Evolutionary conservation across 2,113 vertebrate genomes (phyloP).

Genomic region (Hippoglossus stenolepis): DNA sequence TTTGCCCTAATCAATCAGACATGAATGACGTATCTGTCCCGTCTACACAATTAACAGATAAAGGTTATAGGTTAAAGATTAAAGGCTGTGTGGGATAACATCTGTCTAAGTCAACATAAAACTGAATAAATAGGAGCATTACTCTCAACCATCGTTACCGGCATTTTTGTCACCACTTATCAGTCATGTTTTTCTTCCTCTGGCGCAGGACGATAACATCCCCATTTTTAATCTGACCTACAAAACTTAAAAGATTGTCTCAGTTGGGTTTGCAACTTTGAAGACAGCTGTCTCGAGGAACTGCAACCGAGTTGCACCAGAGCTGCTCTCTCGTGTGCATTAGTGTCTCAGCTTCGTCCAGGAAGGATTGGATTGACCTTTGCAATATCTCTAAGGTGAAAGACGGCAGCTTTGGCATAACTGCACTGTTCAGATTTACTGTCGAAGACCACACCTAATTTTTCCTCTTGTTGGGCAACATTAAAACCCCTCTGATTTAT

Average conservation of each 20-base stretch:
- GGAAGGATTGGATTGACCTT: neutral
- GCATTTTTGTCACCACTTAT: neutral
- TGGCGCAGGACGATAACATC: too few species aligned
- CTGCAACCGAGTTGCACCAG: neutral
- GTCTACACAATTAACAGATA: too few species aligned
- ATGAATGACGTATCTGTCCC: too few species aligned
- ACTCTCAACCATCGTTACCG: neutral
- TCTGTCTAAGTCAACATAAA: neutral
- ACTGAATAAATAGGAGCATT: neutral
- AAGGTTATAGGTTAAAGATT: too few species aligned
- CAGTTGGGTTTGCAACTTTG: too few species aligned
- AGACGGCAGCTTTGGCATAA: slow-evolving; percentile 15
- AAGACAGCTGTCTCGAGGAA: neutral
- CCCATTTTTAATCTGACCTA: too few species aligned
- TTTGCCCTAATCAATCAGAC: too few species aligned
- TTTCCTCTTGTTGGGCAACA: neutral
- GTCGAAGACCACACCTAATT: neutral
- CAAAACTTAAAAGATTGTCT: too few species aligned
- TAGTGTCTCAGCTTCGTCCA: neutral
- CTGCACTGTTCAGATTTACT: slow-evolving; percentile 21
- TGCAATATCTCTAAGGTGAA: slow-evolving; percentile 22
- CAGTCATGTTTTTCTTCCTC: too few species aligned
- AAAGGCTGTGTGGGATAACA: too few species aligned
- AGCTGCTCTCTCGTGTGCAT: neutral
- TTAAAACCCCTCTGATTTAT: slow-evolving; percentile 42